Base-by-base conservation (phyloP, 2,888 invertebrate species). In the Zootermopsis nevadensis region DNA sequence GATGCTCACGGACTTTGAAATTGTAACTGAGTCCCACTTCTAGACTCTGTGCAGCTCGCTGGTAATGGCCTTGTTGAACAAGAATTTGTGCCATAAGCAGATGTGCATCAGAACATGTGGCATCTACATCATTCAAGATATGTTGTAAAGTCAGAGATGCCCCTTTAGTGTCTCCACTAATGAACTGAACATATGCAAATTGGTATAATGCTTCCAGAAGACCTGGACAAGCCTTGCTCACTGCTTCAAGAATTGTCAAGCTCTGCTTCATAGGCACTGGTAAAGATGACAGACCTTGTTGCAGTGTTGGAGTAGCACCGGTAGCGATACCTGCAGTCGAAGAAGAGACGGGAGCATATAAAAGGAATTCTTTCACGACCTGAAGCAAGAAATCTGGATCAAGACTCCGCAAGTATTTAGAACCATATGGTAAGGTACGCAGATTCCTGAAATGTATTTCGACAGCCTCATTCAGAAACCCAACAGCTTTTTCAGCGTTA, bases 1-100 rank as follows among this genome's bases (percentile, higher is more conserved):
- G 96, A 89, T 96, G 95, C 84, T 98, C 98, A 85, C 98, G 91
- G 0, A 99, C 95, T 89, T 96, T 95, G 88, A 99, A 98, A 89
- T 98, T 97, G 88, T 96, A 95, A 87, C 98, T 98, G 24, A 99
- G 90, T 83, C 97, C 97, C 86, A 81, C 93, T 90, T 99, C 98
- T 76, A 99, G 90, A 82, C 94, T 94, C 88, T 97, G 97, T 22
- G 95, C 93, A 0, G 98, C 98, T 87, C 95, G 93, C 30, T 94
- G 92, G 87, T 93, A 96, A 76, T 92, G 91, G 66, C 92, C 92
- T 87, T 94, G 86, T 7, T 93, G 93, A 10, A 97, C 92, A 86
- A 95, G 94, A 81, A 98, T 95, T 89, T 96, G 95, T 0, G 98
- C 96, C 90, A 97, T 92, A 19, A 98, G 90, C 1, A 99, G 91